These are phyloP conservation scores for Drosophila paranaensis DNA, from an alignment of 2,888 invertebrate species.

Conservation along the genomic window DNA sequence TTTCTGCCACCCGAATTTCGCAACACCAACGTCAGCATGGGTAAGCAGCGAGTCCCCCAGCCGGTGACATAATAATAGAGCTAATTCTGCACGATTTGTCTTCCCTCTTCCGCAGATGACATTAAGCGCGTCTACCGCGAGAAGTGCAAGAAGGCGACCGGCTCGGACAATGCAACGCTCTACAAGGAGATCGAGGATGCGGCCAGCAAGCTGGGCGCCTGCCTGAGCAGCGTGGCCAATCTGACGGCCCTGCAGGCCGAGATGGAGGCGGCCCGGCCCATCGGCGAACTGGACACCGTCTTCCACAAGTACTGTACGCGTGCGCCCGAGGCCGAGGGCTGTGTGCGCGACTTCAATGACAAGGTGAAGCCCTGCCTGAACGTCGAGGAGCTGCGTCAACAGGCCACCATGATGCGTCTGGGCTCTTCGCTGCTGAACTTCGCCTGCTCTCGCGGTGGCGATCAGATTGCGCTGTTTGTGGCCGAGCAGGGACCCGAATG, in stretches of 20 bases:
- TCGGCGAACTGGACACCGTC: conserved; percentile 89
- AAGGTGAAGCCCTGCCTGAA: conserved; percentile 88
- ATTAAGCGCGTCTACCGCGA: conserved; percentile 87
- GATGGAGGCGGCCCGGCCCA: conserved; percentile 89
- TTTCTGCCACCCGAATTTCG: conserved; percentile 79
- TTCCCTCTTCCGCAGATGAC: conserved; percentile 84
- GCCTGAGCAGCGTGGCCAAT: conserved; percentile 87
- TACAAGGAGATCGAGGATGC: conserved; percentile 86
- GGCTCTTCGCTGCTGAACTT: conserved; percentile 89
- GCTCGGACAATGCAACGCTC: conserved; percentile 85
- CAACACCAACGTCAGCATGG: conserved; percentile 75
- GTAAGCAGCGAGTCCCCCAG: conserved; percentile 49
- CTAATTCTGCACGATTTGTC: too few species aligned
- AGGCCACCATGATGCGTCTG: conserved; percentile 88
- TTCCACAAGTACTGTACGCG: conserved; percentile 91
- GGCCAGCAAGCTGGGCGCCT: conserved; percentile 85
- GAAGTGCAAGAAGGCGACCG: conserved; percentile 88
- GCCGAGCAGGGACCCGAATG: conserved; percentile 93
- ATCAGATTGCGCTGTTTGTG: conserved; percentile 92
- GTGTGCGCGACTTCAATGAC: conserved; percentile 87
- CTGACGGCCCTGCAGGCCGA: conserved; percentile 87
- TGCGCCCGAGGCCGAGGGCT: conserved; percentile 82
- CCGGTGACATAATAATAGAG: conserved; percentile 13
- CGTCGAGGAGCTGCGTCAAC: conserved; percentile 87
- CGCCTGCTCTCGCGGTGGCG: conserved; percentile 91